These are phyloP conservation scores for Anthrax anthrax DNA, from an alignment of 2,888 invertebrate genomes.

Conservation along the genomic window DNA sequence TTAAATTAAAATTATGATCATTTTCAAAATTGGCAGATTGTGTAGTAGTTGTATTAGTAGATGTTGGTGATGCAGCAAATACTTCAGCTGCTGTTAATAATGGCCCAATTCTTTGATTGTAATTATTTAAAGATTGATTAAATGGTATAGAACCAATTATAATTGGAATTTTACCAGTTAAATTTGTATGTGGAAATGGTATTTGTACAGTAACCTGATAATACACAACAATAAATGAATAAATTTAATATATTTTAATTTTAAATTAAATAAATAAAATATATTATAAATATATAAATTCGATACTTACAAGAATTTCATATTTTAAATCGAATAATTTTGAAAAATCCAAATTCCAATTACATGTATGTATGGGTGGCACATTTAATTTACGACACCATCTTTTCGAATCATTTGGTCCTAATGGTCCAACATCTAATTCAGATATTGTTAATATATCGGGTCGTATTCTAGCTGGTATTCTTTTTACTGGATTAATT, in stretches of 20 bases:
- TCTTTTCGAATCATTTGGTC: constrained; percentile 11
- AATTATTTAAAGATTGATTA: neutral
- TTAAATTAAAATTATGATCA: too few species aligned
- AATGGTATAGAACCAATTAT: constrained; percentile 32
- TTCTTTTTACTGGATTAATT: neutral
- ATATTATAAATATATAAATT: too few species aligned
- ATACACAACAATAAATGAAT: neutral
- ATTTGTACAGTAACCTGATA: constrained; percentile 10
- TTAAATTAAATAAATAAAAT: too few species aligned
- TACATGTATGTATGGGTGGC: constrained; percentile 28
- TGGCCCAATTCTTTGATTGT: too few species aligned
- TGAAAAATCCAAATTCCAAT: constrained; percentile 17
- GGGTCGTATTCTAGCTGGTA: neutral
- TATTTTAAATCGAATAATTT: neutral
- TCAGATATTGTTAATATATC: constrained; percentile 35
- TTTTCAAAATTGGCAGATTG: too few species aligned
- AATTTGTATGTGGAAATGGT: constrained; percentile 24
- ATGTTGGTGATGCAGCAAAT: too few species aligned
- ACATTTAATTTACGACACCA: constrained; percentile 24
- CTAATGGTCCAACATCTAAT: constrained; percentile 44
- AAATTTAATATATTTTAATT: neutral
- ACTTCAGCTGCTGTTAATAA: too few species aligned
- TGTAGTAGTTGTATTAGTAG: too few species aligned
- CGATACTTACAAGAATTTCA: neutral
- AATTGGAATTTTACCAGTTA: constrained; percentile 25